Evolutionary conservation across 2,113 vertebrate genomes (phyloP), one percentile per base, ranked within the genome.

Genomic region (Cyrtonyx montezumae): DNA sequence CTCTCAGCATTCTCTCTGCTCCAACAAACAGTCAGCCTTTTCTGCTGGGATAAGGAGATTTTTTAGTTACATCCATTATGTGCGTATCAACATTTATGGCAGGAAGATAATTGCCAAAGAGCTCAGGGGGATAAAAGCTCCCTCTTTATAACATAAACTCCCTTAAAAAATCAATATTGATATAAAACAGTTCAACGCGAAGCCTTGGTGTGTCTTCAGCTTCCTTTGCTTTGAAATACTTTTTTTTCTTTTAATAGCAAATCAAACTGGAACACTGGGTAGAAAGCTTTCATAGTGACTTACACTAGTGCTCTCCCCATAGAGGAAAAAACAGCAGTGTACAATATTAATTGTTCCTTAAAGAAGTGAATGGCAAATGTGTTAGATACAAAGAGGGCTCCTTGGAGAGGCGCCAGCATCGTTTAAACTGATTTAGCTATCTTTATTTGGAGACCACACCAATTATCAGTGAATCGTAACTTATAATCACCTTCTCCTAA

Each of bases 31-130:
- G 96, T 97, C 97, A 92, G 97, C 96, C 90, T 97, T 98, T 98
- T 98, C 97, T 98, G 97, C 97, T 97, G 97, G 95, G 97, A 97
- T 98, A 97, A 98, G 98, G 97, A 96, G 97, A 96, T 97, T 98
- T 97, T 97, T 97, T 96, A 97, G 97, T 97, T 98, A 97, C 97
- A 98, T 98, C 97, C 97, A 98, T 98, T 98, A 98, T 97, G 97
- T 97, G 96, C 97, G 83, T 97, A 98, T 98, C 98, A 98, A 98
- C 98, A 97, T 98, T 98, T 98, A 98, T 97, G 97, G 98, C 97
- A 97, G 96, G 95, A 97, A 98, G 97, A 98, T 98, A 98, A 98
- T 98, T 98, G 97, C 97, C 96, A 95, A 95, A 98, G 97, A 97
- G 97, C 98, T 98, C 95, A 84, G 84, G 97, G 96, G 97, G 96